phyloP scores from a whole-genome alignment of 2,797 vertebrate species.

The Gymnocypris eckloni region DNA sequence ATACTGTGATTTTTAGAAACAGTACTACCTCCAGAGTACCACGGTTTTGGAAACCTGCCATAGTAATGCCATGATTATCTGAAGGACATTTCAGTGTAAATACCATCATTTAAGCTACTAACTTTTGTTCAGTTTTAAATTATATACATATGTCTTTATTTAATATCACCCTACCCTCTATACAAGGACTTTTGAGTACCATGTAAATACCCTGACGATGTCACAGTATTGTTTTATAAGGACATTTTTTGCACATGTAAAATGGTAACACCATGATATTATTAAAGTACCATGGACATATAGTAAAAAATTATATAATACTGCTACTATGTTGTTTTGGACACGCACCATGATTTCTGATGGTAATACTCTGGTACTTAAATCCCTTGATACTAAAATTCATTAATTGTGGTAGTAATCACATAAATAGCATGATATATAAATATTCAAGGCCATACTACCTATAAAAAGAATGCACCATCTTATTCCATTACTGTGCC shows the following conservation, averaged over 20 bases:
- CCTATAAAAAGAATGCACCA: not conserved
- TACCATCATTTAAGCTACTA: not conserved
- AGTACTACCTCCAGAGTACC: not conserved
- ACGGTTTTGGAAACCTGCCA: not conserved
- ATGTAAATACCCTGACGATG: not conserved
- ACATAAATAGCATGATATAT: not conserved
- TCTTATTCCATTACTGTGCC: not conserved
- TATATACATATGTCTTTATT: too few species aligned
- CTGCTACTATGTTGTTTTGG: not conserved
- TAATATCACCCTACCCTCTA: too few species aligned
- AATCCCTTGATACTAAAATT: not conserved
- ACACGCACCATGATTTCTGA: not conserved
- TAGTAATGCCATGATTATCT: not conserved
- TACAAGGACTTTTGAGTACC: not conserved
- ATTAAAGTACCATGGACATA: not conserved
- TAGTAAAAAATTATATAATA: not conserved
- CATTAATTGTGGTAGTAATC: not conserved
- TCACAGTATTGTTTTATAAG: not conserved
- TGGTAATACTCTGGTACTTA: not conserved
- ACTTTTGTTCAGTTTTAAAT: too few species aligned
- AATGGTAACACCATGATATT: not conserved
- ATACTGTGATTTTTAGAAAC: not conserved
- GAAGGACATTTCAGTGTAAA: not conserved
- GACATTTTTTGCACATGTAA: constrained; percentile 5
- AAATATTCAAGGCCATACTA: not conserved